phyloP scores from a whole-genome alignment of 2,113 vertebrate species.

The Euleptes europaea region DNA sequence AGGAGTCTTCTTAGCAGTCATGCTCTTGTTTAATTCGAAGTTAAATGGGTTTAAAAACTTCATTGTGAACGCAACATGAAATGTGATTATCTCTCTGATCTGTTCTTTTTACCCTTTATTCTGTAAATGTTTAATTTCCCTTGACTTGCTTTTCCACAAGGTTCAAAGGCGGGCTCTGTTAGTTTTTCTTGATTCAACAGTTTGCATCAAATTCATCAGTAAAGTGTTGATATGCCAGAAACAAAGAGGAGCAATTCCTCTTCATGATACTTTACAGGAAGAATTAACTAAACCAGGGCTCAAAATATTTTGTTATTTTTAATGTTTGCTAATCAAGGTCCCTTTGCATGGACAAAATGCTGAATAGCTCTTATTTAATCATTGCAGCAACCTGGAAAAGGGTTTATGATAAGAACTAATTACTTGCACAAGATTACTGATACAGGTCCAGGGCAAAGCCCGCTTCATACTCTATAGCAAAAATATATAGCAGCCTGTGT shows the following conservation, averaged over 20 bases:
- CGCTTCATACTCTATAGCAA: too few species aligned
- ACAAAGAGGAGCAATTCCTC: neutral
- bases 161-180: conserved; percentile 20
- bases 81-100: neutral
- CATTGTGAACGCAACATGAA: rapidly evolving
- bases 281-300: neutral
- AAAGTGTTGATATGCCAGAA: too few species aligned
- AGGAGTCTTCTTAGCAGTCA: conserved; percentile 19
- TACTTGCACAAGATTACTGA: too few species aligned
- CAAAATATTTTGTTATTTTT: too few species aligned
- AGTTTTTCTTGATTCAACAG: neutral
- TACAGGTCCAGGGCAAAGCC: too few species aligned
- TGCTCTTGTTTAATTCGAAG: neutral
- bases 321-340: too few species aligned
- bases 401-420: too few species aligned
- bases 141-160: neutral
- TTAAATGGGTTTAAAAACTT: rapidly evolving
- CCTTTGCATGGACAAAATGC: too few species aligned
- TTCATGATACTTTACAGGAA: neutral
- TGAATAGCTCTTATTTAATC: too few species aligned
- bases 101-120: neutral
- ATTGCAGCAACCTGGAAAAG: too few species aligned
- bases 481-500: too few species aligned
- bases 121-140: conserved; percentile 33
- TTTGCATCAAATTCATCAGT: neutral